These are phyloP conservation scores for Crambe crambe DNA, from an alignment of 37 sponge, comb jelly and placozoan species.

Conservation along the genomic window DNA sequence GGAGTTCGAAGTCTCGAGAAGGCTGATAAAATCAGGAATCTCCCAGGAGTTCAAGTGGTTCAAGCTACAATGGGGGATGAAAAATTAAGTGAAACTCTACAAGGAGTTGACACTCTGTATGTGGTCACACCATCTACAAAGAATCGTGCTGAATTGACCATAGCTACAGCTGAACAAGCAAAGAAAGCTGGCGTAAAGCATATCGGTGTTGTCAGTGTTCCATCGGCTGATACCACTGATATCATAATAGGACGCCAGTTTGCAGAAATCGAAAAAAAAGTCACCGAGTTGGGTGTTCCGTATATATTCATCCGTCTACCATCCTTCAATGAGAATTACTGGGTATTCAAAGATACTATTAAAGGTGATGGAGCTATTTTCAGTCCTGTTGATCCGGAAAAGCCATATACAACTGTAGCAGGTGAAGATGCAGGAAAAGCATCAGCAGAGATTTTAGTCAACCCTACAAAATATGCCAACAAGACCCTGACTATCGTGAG, in stretches of 20 bases:
- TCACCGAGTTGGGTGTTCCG: constrained; percentile 50
- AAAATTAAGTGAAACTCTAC: constrained; percentile 28
- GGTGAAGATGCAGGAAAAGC: constrained; percentile 53
- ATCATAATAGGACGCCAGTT: constrained; percentile 43
- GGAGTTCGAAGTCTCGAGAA: too few species aligned
- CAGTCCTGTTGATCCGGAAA: constrained; percentile 43
- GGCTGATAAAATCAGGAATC: constrained; percentile 41
- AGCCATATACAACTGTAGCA: constrained; percentile 17
- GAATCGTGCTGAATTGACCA: constrained; percentile 45
- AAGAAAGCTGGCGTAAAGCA: too few species aligned
- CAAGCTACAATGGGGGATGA: too few species aligned
- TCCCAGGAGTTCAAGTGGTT: constrained; percentile 46
- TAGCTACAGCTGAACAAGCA: constrained; percentile 49
- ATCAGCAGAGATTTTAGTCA: constrained; percentile 40
- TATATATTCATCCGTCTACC: constrained; percentile 66
- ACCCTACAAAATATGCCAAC: too few species aligned
- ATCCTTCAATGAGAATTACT: constrained; percentile 41
- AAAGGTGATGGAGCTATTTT: constrained; percentile 10
- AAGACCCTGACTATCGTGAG: constrained; percentile 54
- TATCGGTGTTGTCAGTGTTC: constrained; percentile 51
- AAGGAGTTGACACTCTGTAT: constrained; percentile 61
- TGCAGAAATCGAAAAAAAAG: constrained; percentile 24
- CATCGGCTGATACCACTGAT: constrained; percentile 28
- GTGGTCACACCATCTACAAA: constrained; percentile 52
- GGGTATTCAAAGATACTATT: constrained; percentile 33